phyloP scores from a whole-genome alignment of 2,113 vertebrate species.

The Sula dactylatra region DNA sequence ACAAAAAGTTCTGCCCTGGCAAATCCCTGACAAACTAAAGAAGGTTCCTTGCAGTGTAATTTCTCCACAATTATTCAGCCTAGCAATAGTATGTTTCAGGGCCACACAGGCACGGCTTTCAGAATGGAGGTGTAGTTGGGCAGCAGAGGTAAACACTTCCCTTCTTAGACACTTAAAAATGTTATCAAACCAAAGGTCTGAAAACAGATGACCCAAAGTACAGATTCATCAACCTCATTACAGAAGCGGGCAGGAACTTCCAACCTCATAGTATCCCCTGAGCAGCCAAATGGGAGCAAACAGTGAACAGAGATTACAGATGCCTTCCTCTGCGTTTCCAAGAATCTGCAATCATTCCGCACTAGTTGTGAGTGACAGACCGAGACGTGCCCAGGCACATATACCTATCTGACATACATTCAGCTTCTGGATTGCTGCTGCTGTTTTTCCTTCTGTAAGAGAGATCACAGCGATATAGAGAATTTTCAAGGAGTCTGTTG shows the following conservation, averaged over 20 bases:
- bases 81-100: neutral
- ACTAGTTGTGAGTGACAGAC: neutral
- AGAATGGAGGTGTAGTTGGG: neutral
- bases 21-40: neutral
- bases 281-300: neutral
- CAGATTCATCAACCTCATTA: neutral
- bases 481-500: neutral
- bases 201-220: neutral
- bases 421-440: neutral
- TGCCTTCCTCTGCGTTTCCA: neutral
- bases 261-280: neutral
- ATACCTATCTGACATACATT: neutral
- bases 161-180: neutral
- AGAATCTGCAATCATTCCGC: neutral
- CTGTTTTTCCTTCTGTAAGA: neutral
- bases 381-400: neutral
- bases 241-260: neutral
- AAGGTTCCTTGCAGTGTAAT: neutral
- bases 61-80: neutral
- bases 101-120: neutral
- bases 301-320: neutral
- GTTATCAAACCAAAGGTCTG: neutral
- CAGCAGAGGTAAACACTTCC: neutral
- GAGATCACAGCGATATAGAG: neutral
- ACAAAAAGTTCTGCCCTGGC: neutral